These are phyloP conservation scores for Deilephila elpenor DNA, from an alignment of 2,888 invertebrate species.

Conservation along the genomic window DNA sequence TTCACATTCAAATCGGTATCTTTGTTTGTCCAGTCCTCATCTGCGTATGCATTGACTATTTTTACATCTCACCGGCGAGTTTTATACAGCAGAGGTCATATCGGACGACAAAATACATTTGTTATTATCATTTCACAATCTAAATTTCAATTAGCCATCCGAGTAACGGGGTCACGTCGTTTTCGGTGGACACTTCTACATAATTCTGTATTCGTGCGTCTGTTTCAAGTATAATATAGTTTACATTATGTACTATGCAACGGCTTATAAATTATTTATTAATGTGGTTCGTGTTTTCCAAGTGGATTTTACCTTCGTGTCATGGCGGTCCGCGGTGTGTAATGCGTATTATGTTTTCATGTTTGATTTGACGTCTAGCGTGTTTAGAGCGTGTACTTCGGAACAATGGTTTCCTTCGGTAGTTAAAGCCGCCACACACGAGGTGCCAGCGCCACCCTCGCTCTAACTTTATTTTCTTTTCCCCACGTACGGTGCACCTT, in stretches of 20 bases:
- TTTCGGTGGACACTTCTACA: slow-evolving; percentile 70
- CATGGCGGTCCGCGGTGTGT: neutral
- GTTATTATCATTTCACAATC: slow-evolving; percentile 75
- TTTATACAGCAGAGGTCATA: slow-evolving; percentile 73
- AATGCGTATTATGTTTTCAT: slow-evolving; percentile 4
- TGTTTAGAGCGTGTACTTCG: slow-evolving; percentile 47
- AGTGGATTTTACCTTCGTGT: slow-evolving; percentile 31
- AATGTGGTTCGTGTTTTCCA: slow-evolving; percentile 51
- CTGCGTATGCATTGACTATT: slow-evolving; percentile 74
- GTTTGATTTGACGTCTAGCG: neutral
- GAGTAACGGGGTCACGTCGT: slow-evolving; percentile 80
- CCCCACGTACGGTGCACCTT: slow-evolving; percentile 50
- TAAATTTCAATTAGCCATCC: slow-evolving; percentile 77
- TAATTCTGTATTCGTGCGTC: slow-evolving; percentile 62
- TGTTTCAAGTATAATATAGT: slow-evolving; percentile 47
- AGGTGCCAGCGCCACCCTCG: slow-evolving; percentile 53
- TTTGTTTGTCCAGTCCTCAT: slow-evolving; percentile 76
- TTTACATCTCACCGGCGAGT: slow-evolving; percentile 62
- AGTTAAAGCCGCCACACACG: slow-evolving; percentile 61
- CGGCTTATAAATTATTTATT: slow-evolving; percentile 44
- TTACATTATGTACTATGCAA: slow-evolving; percentile 46
- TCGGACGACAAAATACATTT: slow-evolving; percentile 73
- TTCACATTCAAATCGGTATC: slow-evolving; percentile 76
- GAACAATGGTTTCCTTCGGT: slow-evolving; percentile 59
- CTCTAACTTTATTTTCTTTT: slow-evolving; percentile 59